Evolutionary conservation across 2,797 vertebrate genomes (phyloP).

Genomic region (Lagocephalus sceleratus): DNA sequence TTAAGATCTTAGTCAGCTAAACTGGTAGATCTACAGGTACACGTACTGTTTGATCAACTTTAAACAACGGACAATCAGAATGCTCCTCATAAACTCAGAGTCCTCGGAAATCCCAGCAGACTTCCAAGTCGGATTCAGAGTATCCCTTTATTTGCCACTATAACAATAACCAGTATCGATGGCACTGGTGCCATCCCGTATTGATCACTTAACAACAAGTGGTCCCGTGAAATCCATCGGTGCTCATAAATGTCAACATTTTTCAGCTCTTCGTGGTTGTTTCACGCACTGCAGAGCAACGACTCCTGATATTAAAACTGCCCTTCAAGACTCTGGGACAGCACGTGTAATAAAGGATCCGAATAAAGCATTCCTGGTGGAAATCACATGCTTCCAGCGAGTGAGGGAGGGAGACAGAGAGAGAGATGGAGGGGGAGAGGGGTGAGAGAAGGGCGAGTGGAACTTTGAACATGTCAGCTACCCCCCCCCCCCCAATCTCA

Average conservation of each 20-base stretch:
- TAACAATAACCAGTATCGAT: conserved; percentile 26
- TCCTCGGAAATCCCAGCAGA: background rate
- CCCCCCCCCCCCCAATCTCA: conserved; percentile 44
- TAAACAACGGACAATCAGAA: no score
- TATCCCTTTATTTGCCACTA: background rate
- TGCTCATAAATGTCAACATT: conserved; percentile 64
- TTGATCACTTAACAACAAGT: conserved; percentile 64
- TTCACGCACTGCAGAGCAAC: conserved; percentile 63
- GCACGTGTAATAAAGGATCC: conserved; percentile 74
- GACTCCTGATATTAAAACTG: conserved; percentile 75
- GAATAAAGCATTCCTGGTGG: conserved; percentile 78
- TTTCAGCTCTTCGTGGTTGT: conserved; percentile 52
- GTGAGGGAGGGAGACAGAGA: conserved; percentile 12
- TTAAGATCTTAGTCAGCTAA: no score
- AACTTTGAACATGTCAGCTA: conserved; percentile 78
- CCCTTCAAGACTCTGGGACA: conserved; percentile 76
- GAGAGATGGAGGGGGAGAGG: conserved; percentile 18
- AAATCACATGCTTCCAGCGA: conserved; percentile 68
- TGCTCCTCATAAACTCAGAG: no score
- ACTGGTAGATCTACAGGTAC: no score
- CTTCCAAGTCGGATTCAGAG: background rate
- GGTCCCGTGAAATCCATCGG: conserved; percentile 59
- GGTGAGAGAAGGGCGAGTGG: conserved; percentile 32
- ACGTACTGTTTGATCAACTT: no score
- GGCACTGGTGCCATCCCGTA: conserved; percentile 34